Percentiles rank a stretch among this genome's conserved stretches.
phyloP scores from a whole-genome alignment of 2,888 invertebrate species.

The Lumbricus terrestris region DNA sequence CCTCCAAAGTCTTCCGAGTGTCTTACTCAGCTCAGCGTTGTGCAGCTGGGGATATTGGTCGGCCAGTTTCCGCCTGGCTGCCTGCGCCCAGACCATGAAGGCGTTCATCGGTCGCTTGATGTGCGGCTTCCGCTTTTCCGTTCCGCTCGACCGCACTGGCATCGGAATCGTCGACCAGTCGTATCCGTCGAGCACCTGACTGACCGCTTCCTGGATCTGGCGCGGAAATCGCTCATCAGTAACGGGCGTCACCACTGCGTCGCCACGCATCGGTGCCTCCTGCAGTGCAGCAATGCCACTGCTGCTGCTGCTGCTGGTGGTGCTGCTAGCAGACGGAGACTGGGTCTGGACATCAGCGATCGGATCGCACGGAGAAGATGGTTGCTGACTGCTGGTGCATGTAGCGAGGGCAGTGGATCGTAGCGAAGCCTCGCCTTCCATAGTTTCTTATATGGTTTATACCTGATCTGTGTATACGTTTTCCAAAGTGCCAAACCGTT shows the following conservation, averaged over 20 bases:
- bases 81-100: constrained; percentile 98
- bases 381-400: background rate
- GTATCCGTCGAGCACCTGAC: constrained; percentile 84
- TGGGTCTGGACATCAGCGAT: background rate
- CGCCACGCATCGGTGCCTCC: background rate
- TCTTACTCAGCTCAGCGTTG: constrained; percentile 93
- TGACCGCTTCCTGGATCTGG: constrained; percentile 81
- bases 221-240: constrained; percentile 8
- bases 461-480: background rate
- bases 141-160: constrained; percentile 64
- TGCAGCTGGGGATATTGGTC: constrained; percentile 91
- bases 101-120: constrained; percentile 97
- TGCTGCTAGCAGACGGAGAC: background rate
- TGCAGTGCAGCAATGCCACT: constrained; percentile 3
- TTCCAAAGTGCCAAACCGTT: background rate
- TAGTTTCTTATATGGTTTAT: background rate
- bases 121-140: constrained; percentile 69
- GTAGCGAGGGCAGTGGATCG: background rate
- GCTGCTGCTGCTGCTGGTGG: background rate
- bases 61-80: constrained; percentile 83
- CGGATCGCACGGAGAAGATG: background rate
- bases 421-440: background rate
- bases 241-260: background rate
- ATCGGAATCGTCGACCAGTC: constrained; percentile 88
- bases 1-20: constrained; percentile 92